phyloP scores from a whole-genome alignment of 2,113 vertebrate genomes.

The Chauna torquata region DNA sequence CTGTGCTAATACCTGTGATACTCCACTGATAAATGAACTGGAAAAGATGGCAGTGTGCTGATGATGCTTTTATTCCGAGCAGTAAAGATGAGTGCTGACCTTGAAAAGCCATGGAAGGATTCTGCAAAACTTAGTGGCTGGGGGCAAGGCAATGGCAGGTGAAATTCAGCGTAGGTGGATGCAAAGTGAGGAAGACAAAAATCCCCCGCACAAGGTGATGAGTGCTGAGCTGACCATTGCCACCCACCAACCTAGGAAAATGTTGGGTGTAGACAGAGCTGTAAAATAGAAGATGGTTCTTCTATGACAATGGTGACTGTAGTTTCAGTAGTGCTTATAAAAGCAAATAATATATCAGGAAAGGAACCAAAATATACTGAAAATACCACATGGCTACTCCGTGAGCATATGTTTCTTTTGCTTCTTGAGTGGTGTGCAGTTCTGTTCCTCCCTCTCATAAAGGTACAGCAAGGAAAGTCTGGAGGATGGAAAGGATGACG shows the following conservation, averaged over 20 bases:
- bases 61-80: not conserved
- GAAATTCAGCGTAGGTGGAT: not conserved
- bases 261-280: not conserved
- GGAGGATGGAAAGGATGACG: not conserved
- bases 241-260: not conserved
- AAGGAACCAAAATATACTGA: not conserved
- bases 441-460: not conserved
- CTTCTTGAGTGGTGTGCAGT: too few relatives aligned
- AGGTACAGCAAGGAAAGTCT: not conserved
- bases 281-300: not conserved
- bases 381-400: not conserved
- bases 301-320: not conserved
- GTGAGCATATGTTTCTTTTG: not conserved
- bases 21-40: not conserved
- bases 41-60: not conserved
- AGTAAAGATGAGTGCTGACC: not conserved
- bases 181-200: not conserved
- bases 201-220: fast-evolving
- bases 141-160: not conserved
- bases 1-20: not conserved
- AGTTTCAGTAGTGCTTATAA: not conserved
- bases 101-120: not conserved
- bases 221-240: not conserved
- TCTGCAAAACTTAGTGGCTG: not conserved
- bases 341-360: not conserved